Evolutionary conservation across 2,797 vertebrate species (phyloP).

Genomic region (Tokudaia muenninki): DNA sequence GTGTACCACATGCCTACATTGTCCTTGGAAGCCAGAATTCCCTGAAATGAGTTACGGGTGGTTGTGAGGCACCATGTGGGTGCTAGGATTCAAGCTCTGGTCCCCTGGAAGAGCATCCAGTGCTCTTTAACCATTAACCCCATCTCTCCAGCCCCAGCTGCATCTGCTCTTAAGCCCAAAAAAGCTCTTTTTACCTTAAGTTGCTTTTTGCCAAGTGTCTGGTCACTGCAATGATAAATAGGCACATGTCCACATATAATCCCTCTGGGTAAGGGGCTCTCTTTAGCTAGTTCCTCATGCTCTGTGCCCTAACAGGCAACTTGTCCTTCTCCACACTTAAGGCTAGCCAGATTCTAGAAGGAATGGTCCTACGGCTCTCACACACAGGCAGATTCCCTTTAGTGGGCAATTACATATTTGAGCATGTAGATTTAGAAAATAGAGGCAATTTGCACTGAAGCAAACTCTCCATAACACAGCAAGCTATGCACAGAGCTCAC

Average conservation of each 20-base stretch:
- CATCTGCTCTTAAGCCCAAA: not conserved
- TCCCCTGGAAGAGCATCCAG: not conserved
- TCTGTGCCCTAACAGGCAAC: not conserved
- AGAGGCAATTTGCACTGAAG: not conserved
- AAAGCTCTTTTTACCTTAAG: not conserved
- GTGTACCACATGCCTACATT: not conserved
- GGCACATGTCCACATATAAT: fast-evolving
- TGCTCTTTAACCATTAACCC: not conserved
- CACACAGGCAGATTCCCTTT: not conserved
- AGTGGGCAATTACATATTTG: not conserved
- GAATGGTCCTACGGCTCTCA: not conserved
- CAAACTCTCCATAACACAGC: not conserved
- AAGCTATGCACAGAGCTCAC: not conserved
- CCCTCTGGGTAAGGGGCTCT: too few species aligned
- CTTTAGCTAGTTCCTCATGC: not conserved
- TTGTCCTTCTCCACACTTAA: not conserved
- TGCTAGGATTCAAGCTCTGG: not conserved
- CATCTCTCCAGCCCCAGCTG: not conserved
- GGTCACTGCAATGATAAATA: not conserved
- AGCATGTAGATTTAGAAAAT: not conserved
- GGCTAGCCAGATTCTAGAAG: not conserved
- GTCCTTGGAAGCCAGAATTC: not conserved
- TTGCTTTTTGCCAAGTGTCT: not conserved
- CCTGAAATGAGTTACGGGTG: not conserved
- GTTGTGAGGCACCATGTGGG: not conserved